phyloP scores from a whole-genome alignment of 2,888 invertebrate genomes.

The Acronicta alni region DNA sequence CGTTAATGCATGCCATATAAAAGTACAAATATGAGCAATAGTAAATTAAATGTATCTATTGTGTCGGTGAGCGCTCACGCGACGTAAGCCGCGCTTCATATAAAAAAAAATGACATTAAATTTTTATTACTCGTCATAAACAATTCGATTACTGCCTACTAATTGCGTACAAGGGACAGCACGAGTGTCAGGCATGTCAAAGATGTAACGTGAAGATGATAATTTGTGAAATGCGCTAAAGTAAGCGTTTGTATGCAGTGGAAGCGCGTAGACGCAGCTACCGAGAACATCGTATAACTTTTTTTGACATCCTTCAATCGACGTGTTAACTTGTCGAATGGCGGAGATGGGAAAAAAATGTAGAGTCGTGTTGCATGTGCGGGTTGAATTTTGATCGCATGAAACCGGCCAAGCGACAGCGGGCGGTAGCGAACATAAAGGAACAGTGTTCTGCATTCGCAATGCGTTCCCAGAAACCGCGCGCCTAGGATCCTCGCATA shows the following conservation, averaged over 20 bases:
- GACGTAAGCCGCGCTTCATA: conserved; percentile 59
- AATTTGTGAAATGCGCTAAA: conserved; percentile 64
- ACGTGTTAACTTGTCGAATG: conserved; percentile 76
- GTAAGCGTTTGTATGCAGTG: conserved; percentile 70
- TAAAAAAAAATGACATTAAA: conserved; percentile 57
- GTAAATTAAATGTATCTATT: conserved; percentile 68
- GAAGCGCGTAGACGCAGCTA: conserved; percentile 55
- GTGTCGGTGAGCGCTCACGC: conserved; percentile 65
- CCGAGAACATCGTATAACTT: conserved; percentile 66
- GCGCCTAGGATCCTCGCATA: conserved; percentile 34
- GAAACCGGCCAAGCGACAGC: conserved; percentile 56
- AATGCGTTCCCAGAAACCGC: conserved; percentile 55
- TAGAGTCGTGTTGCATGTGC: conserved; percentile 65
- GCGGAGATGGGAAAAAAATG: conserved; percentile 72
- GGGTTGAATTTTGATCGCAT: conserved; percentile 74
- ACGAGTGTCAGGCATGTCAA: conserved; percentile 56
- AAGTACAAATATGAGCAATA: conserved; percentile 60
- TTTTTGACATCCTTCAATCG: conserved; percentile 75
- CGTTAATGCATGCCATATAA: conserved; percentile 60
- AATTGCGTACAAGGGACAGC: conserved; percentile 60
- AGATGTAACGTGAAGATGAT: conserved; percentile 57
- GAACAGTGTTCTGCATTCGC: conserved; percentile 56
- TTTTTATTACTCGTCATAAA: conserved; percentile 60
- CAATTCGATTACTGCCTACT: conserved; percentile 61
- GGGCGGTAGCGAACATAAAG: conserved; percentile 49